These are phyloP conservation scores for Thunnus maccoyii DNA, from an alignment of 2,113 vertebrate genomes.

Conservation along the genomic window DNA sequence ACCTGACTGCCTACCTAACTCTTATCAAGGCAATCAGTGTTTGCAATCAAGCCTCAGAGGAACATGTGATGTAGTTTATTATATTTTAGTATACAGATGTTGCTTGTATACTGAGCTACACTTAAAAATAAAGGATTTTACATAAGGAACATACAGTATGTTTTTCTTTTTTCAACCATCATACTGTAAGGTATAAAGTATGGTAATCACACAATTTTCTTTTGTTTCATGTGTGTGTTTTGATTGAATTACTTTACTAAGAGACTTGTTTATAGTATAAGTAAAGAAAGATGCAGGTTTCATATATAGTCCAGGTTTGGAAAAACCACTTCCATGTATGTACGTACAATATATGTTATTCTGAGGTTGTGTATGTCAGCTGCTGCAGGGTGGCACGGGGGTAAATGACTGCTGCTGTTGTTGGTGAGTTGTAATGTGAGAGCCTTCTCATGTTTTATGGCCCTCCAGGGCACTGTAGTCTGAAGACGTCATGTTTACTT, in stretches of 20 bases:
- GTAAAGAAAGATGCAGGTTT: neutral
- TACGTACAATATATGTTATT: neutral
- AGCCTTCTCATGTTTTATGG: slow-evolving; percentile 63
- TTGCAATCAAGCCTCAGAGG: neutral
- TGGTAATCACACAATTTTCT: too few relatives aligned
- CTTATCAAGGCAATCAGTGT: slow-evolving; percentile 3
- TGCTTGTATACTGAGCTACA: neutral
- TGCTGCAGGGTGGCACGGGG: neutral
- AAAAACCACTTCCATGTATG: neutral
- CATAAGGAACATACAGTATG: neutral
- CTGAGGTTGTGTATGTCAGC: slow-evolving; percentile 9
- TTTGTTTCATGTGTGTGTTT: too few relatives aligned
- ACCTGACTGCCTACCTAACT: neutral
- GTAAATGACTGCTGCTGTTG: slow-evolving; percentile 35
- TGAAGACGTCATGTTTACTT: slow-evolving; percentile 52
- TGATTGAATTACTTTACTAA: neutral
- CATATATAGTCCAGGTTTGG: neutral
- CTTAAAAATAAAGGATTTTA: neutral
- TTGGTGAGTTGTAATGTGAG: slow-evolving; percentile 48
- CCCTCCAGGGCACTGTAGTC: slow-evolving; percentile 54
- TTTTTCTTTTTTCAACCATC: neutral
- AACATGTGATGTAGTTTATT: neutral
- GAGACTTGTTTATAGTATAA: neutral
- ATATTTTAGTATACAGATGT: neutral
- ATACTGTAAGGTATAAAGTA: neutral